A percentile compares a stretch with the other conserved stretches of the same genome.
phyloP scores from a whole-genome alignment of 2,888 invertebrate species.

The Sepioteuthis lessoniana region DNA sequence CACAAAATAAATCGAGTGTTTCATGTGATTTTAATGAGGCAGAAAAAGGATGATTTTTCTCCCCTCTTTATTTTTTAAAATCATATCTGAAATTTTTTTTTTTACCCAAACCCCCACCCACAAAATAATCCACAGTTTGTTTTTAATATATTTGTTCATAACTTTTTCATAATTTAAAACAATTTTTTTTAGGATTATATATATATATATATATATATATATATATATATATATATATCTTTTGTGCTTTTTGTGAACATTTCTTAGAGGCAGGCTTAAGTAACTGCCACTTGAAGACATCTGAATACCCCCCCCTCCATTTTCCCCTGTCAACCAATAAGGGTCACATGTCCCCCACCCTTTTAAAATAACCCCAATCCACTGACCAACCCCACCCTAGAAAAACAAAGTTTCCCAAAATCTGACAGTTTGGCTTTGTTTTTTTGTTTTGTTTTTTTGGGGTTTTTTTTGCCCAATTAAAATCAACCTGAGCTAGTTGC shows the following conservation, averaged over 20 bases:
- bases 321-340: neutral
- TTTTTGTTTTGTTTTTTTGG: no score
- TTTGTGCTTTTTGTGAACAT: neutral
- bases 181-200: neutral
- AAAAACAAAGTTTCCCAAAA: neutral
- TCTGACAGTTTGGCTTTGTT: neutral
- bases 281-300: slow-evolving; percentile 2
- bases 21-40: neutral
- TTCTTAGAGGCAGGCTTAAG: neutral
- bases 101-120: neutral
- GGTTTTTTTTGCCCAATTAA: no score
- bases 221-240: neutral
- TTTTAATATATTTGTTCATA: neutral
- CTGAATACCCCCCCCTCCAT: neutral
- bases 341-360: neutral
- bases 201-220: slow-evolving; percentile 25
- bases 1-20: neutral
- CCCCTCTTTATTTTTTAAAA: neutral
- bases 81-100: neutral
- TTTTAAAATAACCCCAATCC: neutral
- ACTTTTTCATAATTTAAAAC: neutral
- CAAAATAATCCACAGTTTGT: neutral
- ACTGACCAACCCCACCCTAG: neutral
- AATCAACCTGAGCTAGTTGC: neutral
- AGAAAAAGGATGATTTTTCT: neutral